These are phyloP conservation scores for Rhabdophis nuchalis DNA, from an alignment of 2,797 vertebrate genomes.

Conservation along the genomic window DNA sequence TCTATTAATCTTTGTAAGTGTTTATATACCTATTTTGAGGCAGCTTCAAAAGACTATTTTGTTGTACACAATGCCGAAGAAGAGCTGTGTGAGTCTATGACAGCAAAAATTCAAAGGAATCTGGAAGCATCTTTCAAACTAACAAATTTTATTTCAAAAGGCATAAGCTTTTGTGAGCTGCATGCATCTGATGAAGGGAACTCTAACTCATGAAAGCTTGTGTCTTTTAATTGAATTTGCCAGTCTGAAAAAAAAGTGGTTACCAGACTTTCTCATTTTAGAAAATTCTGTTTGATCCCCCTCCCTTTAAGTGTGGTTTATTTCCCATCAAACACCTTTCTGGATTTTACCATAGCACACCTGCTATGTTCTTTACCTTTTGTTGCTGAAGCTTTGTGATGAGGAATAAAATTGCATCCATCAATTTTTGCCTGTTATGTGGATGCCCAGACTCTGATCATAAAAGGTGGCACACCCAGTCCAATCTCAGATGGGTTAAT, in stretches of 20 bases:
- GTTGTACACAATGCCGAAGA: neutral
- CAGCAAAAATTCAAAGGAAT: neutral
- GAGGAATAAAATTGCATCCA: neutral
- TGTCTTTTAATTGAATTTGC: neutral
- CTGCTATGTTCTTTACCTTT: neutral
- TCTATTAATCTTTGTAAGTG: neutral
- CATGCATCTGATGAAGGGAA: neutral
- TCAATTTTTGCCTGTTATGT: neutral
- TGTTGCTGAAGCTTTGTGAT: neutral
- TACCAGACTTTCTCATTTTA: neutral
- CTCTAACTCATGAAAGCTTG: neutral
- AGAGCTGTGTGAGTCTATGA: neutral
- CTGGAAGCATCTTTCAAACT: neutral
- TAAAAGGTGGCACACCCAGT: neutral
- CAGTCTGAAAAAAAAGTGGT: neutral
- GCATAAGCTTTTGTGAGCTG: neutral
- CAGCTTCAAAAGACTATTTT: neutral
- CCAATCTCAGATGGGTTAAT: neutral
- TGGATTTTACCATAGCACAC: neutral
- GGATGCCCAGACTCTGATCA: neutral
- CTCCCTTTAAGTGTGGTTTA: neutral
- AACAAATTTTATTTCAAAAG: neutral
- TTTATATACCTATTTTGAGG: neutral
- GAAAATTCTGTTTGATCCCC: neutral
- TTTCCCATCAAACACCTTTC: neutral